Evolutionary conservation across 37 sponge, comb jelly and placozoan species (phyloP).

Genomic region (Ephydatia muelleri): DNA sequence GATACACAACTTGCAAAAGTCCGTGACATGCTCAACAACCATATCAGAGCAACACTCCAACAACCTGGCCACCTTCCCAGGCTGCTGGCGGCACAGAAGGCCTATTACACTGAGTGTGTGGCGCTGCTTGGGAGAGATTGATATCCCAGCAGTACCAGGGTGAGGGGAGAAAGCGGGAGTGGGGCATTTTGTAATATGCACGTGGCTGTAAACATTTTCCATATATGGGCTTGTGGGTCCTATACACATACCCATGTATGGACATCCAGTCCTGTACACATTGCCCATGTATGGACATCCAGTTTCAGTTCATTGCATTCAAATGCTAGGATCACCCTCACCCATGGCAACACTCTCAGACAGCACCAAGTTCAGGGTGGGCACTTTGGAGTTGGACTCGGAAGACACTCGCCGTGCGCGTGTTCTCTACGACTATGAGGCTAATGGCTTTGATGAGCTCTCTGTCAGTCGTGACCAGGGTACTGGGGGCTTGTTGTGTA

Average conservation of each 20-base stretch:
- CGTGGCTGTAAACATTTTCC: background rate
- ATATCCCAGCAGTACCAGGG: background rate
- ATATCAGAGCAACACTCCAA: constrained; percentile 58
- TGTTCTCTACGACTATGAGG: constrained; percentile 78
- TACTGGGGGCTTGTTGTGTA: background rate
- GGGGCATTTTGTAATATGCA: too few relatives aligned
- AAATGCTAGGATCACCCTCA: background rate
- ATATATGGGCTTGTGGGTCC: background rate
- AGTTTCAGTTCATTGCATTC: background rate
- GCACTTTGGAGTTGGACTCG: constrained; percentile 48
- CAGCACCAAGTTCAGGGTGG: constrained; percentile 27
- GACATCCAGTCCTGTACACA: background rate
- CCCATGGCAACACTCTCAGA: background rate
- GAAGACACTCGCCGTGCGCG: constrained; percentile 47
- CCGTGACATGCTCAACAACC: constrained; percentile 15
- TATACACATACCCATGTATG: background rate
- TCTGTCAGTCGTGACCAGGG: constrained; percentile 56
- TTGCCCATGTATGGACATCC: background rate
- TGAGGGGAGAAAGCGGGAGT: background rate
- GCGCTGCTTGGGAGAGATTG: constrained; percentile 39
- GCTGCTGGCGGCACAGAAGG: constrained; percentile 64
- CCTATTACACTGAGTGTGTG: constrained; percentile 62
- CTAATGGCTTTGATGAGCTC: constrained; percentile 45
- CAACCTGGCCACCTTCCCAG: constrained; percentile 53
- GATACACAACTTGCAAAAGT: constrained; percentile 66